phyloP scores from a whole-genome alignment of 2,888 invertebrate genomes.

The Tigriopus californicus region DNA sequence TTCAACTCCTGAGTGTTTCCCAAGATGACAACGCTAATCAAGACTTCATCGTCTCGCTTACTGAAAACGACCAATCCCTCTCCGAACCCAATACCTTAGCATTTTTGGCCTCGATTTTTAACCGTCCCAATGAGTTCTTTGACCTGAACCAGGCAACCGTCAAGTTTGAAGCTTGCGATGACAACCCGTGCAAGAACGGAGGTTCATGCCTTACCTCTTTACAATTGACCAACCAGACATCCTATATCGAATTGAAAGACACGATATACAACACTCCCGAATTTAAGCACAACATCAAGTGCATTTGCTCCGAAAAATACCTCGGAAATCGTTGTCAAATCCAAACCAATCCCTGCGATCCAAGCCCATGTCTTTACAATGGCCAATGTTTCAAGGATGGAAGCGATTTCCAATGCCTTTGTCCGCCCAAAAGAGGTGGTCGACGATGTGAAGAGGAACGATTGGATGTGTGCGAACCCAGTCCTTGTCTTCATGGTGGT shows the following conservation, averaged over 20 bases:
- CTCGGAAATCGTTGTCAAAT: slow-evolving; percentile 63
- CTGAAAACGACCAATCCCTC: not conserved
- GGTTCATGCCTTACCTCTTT: slow-evolving; percentile 26
- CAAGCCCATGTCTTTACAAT: slow-evolving; percentile 67
- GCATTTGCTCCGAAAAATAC: slow-evolving; percentile 64
- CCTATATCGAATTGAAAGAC: slow-evolving; percentile 58
- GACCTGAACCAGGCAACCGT: slow-evolving; percentile 18
- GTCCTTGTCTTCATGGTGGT: slow-evolving; percentile 76
- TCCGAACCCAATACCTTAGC: not conserved
- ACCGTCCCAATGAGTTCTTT: not conserved
- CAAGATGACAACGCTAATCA: not conserved
- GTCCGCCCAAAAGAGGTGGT: slow-evolving; percentile 57
- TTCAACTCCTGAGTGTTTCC: slow-evolving; percentile 2
- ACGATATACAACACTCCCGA: slow-evolving; percentile 64
- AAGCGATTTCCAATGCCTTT: slow-evolving; percentile 62
- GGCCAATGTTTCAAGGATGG: slow-evolving; percentile 67
- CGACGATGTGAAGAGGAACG: slow-evolving; percentile 62
- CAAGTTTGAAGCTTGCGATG: slow-evolving; percentile 28
- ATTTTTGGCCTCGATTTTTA: not conserved
- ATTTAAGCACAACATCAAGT: slow-evolving; percentile 53
- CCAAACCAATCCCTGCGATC: slow-evolving; percentile 72
- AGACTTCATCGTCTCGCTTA: not conserved
- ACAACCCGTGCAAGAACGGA: slow-evolving; percentile 38
- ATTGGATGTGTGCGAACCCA: slow-evolving; percentile 61
- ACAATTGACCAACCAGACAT: slow-evolving; percentile 35